Evolutionary conservation across 2,888 invertebrate species (phyloP), one percentile per base, ranked within the genome.

Genomic region (Drosophila diplacantha): DNA sequence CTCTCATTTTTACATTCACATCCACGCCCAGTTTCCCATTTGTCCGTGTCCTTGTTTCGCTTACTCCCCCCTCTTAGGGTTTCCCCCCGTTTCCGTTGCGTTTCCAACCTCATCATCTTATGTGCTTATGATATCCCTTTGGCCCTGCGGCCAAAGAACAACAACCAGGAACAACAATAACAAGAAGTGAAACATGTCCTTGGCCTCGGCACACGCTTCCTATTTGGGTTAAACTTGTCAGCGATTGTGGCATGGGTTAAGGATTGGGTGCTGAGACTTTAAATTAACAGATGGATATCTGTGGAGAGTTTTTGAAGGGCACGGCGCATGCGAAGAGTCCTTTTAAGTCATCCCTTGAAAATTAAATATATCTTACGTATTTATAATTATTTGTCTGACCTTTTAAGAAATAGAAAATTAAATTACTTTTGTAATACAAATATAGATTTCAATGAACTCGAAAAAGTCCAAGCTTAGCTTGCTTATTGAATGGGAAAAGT

Each of bases 61-160:
- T 24, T 41, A 46, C 26, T 9, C 26, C 20, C 41, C 29, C 29
- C 34, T 3, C 32, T 38, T 38, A 6, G 38, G 38, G 20, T 20
- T 32, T 26, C 26, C 18, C 11, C 9, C 41, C 24, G 41, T 24
- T 41, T 61, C 39, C 47, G 14, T 51, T 34, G 55, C 49, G 43
- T 37, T 50, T 43, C 57, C 67, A 50, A 56, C 67, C 56, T 64
- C 64, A 46, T 69, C 66, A 59, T 66, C 66, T 66, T 66, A 69
- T 66, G 66, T 78, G 75, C 76, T 79, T 68, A 72, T 71, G 75
- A 67, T 79, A 79, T 75, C 70, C 80, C 49, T 65, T 73, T 68
- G 70, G 73, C 76, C 76, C 79, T 70, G 67, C 65, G 71, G 81
- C 77, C 52, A 52, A 61, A 54, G 16, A 49, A 35, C 50, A 62